These are phyloP conservation scores for Girardia tigrina DNA, from an alignment of 2,888 invertebrate genomes.

Conservation along the genomic window DNA sequence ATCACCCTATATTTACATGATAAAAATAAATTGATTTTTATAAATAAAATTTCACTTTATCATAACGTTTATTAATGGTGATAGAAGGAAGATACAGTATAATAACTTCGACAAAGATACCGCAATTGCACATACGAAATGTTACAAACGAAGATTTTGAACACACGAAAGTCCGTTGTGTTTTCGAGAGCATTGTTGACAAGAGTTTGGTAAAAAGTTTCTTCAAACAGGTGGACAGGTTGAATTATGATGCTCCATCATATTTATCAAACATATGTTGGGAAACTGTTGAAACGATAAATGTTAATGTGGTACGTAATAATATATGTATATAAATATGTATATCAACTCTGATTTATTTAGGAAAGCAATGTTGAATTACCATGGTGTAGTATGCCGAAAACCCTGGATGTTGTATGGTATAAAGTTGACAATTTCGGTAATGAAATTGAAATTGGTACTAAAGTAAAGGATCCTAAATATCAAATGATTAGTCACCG, in stretches of 20 bases:
- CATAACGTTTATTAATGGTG: no score
- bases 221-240: not conserved
- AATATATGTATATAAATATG: not conserved
- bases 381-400: not conserved
- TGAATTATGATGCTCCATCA: not conserved
- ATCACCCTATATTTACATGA: no score
- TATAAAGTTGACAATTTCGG: not conserved
- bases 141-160: not conserved
- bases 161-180: not conserved
- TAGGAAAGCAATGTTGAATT: not conserved
- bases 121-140: not conserved
- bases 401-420: not conserved
- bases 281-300: not conserved
- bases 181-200: not conserved
- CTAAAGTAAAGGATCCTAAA: not conserved
- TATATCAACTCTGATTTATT: not conserved
- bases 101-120: not conserved
- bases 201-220: not conserved
- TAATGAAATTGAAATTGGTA: not conserved
- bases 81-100: not conserved
- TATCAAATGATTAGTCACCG: not conserved
- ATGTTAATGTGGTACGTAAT: not conserved
- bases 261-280: not conserved
- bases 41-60: no score
- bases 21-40: no score